Evolutionary conservation across 1,140 invertebrate species (phyloP).

Genomic region (Pseudomyrmex dendroicus): DNA sequence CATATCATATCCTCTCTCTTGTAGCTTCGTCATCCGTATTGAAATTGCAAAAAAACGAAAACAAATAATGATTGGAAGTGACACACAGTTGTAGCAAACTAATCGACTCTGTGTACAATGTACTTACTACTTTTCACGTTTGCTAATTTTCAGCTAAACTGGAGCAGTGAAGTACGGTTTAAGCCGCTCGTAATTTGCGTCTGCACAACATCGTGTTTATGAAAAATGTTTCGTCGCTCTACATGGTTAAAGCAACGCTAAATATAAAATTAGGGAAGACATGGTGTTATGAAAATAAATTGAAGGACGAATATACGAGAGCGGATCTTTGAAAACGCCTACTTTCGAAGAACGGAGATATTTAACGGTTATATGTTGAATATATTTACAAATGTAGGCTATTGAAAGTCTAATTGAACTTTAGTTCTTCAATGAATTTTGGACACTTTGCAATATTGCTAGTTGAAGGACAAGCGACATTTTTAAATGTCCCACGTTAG

Average conservation of each 20-base stretch:
- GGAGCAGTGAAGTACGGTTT: conserved; percentile 78
- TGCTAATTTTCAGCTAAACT: conserved; percentile 82
- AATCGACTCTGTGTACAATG: not conserved
- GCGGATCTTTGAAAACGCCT: conserved; percentile 70
- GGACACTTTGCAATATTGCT: conserved; percentile 76
- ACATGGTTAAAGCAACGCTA: conserved; percentile 82
- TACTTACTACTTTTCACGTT: conserved; percentile 61
- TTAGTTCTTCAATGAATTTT: conserved; percentile 73
- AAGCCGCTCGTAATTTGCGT: conserved; percentile 70
- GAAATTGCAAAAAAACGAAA: conserved; percentile 11
- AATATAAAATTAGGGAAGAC: conserved; percentile 76
- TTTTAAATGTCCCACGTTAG: conserved; percentile 79
- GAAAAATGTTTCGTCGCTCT: conserved; percentile 83
- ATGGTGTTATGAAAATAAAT: conserved; percentile 71
- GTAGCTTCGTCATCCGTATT: not conserved
- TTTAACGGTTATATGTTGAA: conserved; percentile 66
- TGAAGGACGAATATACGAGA: conserved; percentile 65
- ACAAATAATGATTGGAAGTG: conserved; percentile 27
- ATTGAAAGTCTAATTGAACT: conserved; percentile 69
- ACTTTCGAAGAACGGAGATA: conserved; percentile 65
- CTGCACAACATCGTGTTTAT: conserved; percentile 73
- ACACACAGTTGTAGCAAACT: conserved; percentile 2
- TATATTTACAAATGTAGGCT: conserved; percentile 67
- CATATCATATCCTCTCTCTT: conserved; percentile 22
- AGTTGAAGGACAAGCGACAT: conserved; percentile 72